Conservation (phyloP, 1,140 invertebrate species). For the Caerostris extrusa region DNA sequence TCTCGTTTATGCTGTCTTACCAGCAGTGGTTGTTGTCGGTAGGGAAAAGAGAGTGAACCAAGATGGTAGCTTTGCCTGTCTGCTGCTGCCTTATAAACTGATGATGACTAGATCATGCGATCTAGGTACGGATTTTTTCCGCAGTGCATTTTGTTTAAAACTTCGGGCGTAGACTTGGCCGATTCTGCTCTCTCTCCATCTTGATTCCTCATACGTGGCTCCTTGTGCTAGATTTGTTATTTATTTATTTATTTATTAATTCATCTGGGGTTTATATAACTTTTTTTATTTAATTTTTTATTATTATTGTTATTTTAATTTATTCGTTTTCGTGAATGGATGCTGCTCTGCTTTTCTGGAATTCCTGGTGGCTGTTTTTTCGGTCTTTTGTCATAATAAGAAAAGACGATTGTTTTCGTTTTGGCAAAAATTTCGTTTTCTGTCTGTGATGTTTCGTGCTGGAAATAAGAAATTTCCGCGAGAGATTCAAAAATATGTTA, state of each 20-base stretch:
- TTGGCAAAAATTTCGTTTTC: slow-evolving; percentile 20
- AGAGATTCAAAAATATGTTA: slow-evolving; percentile 77
- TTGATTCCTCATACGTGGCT: slow-evolving; percentile 71
- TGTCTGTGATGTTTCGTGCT: slow-evolving; percentile 58
- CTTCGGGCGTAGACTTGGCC: slow-evolving; percentile 61
- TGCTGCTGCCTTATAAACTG: slow-evolving; percentile 36
- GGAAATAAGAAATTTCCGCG: slow-evolving; percentile 71
- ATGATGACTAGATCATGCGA: slow-evolving; percentile 72
- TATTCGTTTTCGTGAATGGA: slow-evolving; percentile 40
- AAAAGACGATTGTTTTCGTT: slow-evolving; percentile 8
- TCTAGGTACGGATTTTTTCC: slow-evolving; percentile 58
- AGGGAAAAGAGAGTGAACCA: slow-evolving; percentile 49
- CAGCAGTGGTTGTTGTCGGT: slow-evolving; percentile 62
- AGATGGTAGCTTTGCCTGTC: slow-evolving; percentile 72
- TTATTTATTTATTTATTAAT: neutral
- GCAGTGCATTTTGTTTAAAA: slow-evolving; percentile 33
- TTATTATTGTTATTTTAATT: slow-evolving; percentile 21
- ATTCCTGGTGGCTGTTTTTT: neutral
- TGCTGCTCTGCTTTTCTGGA: slow-evolving; percentile 27
- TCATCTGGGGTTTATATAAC: too few species aligned
- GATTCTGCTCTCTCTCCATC: slow-evolving; percentile 40
- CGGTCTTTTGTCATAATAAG: neutral
- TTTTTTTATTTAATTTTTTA: neutral
- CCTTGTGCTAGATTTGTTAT: slow-evolving; percentile 58
- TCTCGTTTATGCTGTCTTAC: slow-evolving; percentile 48